Evolutionary conservation across 2,888 invertebrate species (phyloP).

Genomic region (Anthophora plumipes): DNA sequence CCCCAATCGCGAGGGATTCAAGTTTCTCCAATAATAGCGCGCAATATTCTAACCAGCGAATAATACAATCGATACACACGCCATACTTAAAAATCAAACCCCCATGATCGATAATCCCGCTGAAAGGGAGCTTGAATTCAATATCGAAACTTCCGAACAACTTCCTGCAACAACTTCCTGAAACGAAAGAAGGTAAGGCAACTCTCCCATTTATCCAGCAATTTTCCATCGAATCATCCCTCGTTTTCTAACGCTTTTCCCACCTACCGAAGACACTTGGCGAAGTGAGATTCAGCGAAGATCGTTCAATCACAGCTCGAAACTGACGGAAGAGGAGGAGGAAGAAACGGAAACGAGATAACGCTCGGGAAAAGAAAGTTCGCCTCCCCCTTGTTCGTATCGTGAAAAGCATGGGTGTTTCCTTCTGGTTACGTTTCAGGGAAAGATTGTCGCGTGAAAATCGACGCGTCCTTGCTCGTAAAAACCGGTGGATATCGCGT

Average conservation of each 20-base stretch:
- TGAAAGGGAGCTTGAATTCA: background rate
- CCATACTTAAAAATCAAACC: background rate
- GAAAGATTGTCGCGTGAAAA: background rate
- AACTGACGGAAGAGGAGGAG: background rate
- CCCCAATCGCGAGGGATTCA: background rate
- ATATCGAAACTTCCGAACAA: background rate
- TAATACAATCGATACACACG: background rate
- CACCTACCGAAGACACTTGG: background rate
- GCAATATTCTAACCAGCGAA: background rate
- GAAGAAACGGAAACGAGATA: background rate
- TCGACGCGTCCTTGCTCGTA: constrained; percentile 7
- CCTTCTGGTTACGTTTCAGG: background rate
- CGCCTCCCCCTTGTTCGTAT: too few relatives aligned
- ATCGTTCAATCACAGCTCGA: background rate
- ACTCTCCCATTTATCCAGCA: background rate
- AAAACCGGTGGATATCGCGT: background rate
- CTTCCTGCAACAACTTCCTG: background rate
- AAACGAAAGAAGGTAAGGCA: background rate
- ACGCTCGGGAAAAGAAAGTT: background rate
- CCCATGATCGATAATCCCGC: background rate
- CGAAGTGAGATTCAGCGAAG: too few relatives aligned
- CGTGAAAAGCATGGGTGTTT: background rate
- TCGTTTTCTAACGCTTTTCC: background rate
- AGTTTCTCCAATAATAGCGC: constrained; percentile 1
- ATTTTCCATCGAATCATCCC: background rate